Percentiles rank a stretch among this genome's conserved stretches.
These are phyloP conservation scores for Pogonus chalceus DNA, from an alignment of 1,140 invertebrate genomes.

Conservation along the genomic window DNA sequence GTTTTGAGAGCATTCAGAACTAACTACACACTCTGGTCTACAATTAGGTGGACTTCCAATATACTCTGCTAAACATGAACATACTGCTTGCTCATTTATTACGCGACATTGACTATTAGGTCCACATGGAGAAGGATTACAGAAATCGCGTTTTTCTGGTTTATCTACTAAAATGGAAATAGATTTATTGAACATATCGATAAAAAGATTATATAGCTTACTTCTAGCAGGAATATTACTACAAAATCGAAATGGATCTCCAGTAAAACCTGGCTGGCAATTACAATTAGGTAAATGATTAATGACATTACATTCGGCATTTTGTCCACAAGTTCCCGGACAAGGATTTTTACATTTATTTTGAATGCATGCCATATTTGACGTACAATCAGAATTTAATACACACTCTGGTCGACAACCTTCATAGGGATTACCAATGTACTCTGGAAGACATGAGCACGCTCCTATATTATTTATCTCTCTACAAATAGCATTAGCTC, in stretches of 20 bases:
- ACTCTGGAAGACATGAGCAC: constrained; percentile 56
- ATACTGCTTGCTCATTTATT: constrained; percentile 52
- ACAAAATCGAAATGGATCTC: constrained; percentile 72
- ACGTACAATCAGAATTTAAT: constrained; percentile 66
- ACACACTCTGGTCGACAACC: constrained; percentile 68
- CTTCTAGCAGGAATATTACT: constrained; percentile 40
- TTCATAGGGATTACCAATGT: constrained; percentile 62
- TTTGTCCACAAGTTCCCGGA: constrained; percentile 65
- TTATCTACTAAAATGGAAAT: too few species aligned
- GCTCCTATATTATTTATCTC: constrained; percentile 48
- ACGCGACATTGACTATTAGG: too few species aligned
- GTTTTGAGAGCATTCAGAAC: constrained; percentile 37
- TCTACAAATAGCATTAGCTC: constrained; percentile 53
- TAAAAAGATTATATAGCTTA: too few species aligned
- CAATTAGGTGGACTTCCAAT: constrained; percentile 38
- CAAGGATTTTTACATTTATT: constrained; percentile 77
- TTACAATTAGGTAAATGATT: constrained; percentile 72
- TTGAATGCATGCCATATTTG: constrained; percentile 65
- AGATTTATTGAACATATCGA: constrained; percentile 1
- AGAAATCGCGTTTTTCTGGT: too few species aligned
- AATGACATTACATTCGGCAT: constrained; percentile 65
- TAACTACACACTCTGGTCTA: constrained; percentile 41
- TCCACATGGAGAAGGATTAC: constrained; percentile 66
- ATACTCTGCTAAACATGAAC: constrained; percentile 43
- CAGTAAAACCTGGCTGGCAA: constrained; percentile 60